A percentile compares a stretch with the other conserved stretches of the same genome.
These are phyloP conservation scores for Drosophila anomalata DNA, from an alignment of 2,888 invertebrate genomes.

Conservation along the genomic window DNA sequence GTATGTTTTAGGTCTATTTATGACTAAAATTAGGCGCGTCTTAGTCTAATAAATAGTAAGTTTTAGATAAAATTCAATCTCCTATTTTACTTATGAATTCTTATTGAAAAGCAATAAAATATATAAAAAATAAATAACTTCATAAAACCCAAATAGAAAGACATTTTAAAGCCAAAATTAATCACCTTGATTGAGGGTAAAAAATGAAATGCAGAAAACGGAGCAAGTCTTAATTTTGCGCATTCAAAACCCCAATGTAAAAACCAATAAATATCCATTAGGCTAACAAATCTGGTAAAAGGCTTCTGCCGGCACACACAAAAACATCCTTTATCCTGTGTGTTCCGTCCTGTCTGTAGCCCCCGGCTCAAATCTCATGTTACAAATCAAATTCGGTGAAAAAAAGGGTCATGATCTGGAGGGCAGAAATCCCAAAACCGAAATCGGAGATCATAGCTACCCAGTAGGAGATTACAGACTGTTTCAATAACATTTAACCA, in stretches of 20 bases:
- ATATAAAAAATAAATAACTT: background rate
- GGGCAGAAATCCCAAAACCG: background rate
- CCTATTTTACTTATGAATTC: background rate
- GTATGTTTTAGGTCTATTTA: too few relatives aligned
- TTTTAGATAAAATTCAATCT: too few relatives aligned
- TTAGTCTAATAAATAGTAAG: too few relatives aligned
- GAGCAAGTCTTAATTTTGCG: background rate
- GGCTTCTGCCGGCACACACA: conserved; percentile 1
- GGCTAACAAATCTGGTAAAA: conserved; percentile 1
- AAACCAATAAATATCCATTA: conserved; percentile 7
- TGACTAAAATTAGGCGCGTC: too few relatives aligned
- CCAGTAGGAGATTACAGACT: background rate
- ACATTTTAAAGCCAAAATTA: background rate
- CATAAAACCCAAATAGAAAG: background rate
- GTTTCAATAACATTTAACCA: conserved; percentile 22
- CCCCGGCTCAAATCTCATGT: conserved; percentile 1
- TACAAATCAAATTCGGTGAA: conserved; percentile 1
- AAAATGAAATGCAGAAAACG: background rate
- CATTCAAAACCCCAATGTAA: conserved; percentile 1
- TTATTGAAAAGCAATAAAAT: background rate
- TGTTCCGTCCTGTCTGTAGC: background rate
- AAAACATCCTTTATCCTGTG: conserved; percentile 4
- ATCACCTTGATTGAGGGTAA: background rate
- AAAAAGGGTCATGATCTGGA: conserved; percentile 4
- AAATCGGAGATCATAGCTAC: background rate